Evolutionary conservation across 2,888 invertebrate species (phyloP), one percentile per base, ranked within the genome.

Genomic region (Trachelus tabidus): DNA sequence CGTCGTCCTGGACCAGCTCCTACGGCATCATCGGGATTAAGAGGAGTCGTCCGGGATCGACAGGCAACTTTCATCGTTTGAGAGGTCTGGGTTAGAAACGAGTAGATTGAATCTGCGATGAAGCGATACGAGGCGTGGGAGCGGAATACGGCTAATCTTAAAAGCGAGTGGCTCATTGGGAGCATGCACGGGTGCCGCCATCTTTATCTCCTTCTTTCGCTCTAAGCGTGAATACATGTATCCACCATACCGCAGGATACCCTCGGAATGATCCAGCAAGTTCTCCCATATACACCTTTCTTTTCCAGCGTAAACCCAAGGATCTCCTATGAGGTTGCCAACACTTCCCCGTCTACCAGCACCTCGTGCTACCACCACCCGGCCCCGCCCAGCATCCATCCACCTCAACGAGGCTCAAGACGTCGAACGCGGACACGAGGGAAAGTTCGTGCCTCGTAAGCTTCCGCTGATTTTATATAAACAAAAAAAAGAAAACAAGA

Each of bases 121-220:
- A 80, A 79, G 83, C 83, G 83, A 85, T 85, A 85, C 83, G 84
- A 86, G 88, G 87, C 89, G 88, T 89, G 88, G 88, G 89, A 89
- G 85, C 87, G 81, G 56, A 85, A 83, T 78, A 80, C 79, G 76
- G 82, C 83, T 86, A 86, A 87, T 87, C 86, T 81, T 84, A 82
- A 83, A 83, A 76, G 76, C 81, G 73, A 79, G 82, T 78, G 79
- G 80, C 84, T 84, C 80, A 73, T 84, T 83, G 83, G 69, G 76
- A 80, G 80, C 12, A 23, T 34, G 69, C 68, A 34, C 84, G 81
- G 35, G n/a, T n/a, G 31, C 76, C 75, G 73, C 75, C 68, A 71
- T 75, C 69, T 76, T 81, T 77, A 74, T 77, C 79, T 78, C 75
- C 77, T 80, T 75, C 75, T 78, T 75, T 75, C 77, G 34, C 75